Percentiles rank a stretch among this genome's conserved stretches.
Evolutionary conservation across 2,888 invertebrate genomes (phyloP).

Genomic region (Asteroscopus sphinx): DNA sequence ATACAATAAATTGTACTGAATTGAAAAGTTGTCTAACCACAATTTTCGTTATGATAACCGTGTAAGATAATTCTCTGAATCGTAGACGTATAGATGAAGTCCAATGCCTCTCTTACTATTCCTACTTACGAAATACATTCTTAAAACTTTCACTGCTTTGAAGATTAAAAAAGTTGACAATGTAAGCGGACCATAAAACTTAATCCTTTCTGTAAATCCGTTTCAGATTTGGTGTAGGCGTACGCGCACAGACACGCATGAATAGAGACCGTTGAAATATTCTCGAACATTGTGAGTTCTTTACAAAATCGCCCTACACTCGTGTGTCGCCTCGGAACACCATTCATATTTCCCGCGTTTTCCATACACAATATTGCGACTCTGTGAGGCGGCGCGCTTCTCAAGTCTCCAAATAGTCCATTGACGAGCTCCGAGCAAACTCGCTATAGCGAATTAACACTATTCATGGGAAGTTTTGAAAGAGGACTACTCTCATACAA

Average conservation of each 20-base stretch:
- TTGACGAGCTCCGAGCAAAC: constrained; percentile 88
- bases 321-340: constrained; percentile 72
- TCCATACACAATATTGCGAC: constrained; percentile 87
- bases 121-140: no score
- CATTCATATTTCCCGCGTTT: constrained; percentile 87
- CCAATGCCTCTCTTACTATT: no score
- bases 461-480: constrained; percentile 89
- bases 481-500: constrained; percentile 90
- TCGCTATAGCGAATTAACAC: constrained; percentile 90
- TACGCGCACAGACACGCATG: constrained; percentile 25
- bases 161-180: constrained; percentile 8
- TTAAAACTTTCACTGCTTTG: constrained; percentile 10
- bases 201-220: constrained; percentile 36
- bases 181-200: constrained; percentile 14
- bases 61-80: no score
- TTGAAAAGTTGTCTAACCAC: no score
- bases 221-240: constrained; percentile 32
- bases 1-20: no score
- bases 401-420: constrained; percentile 88
- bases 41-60: no score
- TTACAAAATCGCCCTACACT: constrained; percentile 78
- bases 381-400: constrained; percentile 79
- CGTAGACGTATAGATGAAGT: no score
- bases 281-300: constrained; percentile 58
- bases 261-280: constrained; percentile 55